Evolutionary conservation across 1,140 invertebrate genomes (phyloP).

Genomic region (Physella acuta): DNA sequence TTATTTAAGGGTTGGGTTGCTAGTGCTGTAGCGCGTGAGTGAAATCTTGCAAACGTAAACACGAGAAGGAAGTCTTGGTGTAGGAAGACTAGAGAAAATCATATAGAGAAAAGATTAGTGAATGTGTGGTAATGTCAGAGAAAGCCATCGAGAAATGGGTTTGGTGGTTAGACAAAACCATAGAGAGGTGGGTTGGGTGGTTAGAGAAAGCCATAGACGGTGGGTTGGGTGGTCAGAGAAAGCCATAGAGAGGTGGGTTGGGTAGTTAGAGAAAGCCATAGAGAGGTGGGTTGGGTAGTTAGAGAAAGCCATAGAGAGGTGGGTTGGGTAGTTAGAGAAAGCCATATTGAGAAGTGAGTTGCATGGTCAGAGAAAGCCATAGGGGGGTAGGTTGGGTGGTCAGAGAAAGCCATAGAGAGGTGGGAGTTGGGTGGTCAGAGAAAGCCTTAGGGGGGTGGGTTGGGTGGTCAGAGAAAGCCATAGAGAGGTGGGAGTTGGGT

Average conservation of each 20-base stretch:
- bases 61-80: no score
- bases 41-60: no score
- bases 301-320: no score
- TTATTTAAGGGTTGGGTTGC: no score
- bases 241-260: no score
- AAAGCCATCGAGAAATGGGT: no score
- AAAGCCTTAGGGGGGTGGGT: neutral
- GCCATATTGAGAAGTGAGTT: no score
- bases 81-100: no score
- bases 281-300: neutral
- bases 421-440: neutral
- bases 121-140: neutral
- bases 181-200: neutral
- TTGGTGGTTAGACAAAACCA: neutral
- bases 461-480: neutral
- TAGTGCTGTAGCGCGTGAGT: no score
- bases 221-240: neutral
- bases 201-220: conserved; percentile 1
- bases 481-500: no score
- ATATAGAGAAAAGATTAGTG: neutral
- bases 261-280: neutral
- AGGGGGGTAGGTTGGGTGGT: neutral
- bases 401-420: neutral
- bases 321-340: neutral
- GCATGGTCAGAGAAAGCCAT: neutral